Percentiles rank a stretch among this genome's conserved stretches.
Conservation (phyloP, 2,888 invertebrate genomes). For the Lacanobia wlatinum region DNA sequence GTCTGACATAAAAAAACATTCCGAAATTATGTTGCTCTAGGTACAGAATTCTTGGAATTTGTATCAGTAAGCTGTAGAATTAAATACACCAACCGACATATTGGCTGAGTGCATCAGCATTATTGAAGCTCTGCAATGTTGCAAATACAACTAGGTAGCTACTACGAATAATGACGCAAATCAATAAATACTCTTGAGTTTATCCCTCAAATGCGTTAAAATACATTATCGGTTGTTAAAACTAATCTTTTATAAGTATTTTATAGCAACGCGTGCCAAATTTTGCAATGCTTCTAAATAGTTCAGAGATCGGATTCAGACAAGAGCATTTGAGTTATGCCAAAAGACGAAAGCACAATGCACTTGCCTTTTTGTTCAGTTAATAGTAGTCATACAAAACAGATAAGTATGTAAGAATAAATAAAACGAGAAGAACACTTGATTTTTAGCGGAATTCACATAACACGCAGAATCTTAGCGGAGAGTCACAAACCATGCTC, state of each 20-base stretch:
- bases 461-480: too few species aligned
- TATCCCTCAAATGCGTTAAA: conserved; percentile 8
- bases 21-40: not conserved
- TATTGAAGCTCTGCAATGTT: not conserved
- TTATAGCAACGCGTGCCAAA: conserved; percentile 29
- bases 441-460: too few species aligned
- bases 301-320: conserved; percentile 1
- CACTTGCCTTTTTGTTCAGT: not conserved
- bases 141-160: not conserved
- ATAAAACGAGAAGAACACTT: too few species aligned
- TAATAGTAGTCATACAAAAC: too few species aligned
- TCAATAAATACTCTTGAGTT: not conserved
- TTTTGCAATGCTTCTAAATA: conserved; percentile 2
- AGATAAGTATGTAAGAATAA: too few species aligned
- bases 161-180: not conserved
- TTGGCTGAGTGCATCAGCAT: not conserved
- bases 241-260: too few species aligned
- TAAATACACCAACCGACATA: too few species aligned
- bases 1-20: not conserved
- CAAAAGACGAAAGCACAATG: conserved; percentile 17
- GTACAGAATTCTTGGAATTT: not conserved
- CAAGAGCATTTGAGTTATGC: conserved; percentile 8
- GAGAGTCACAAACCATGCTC: too few species aligned
- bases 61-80: not conserved
- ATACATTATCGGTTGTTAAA: conserved; percentile 4